Conservation (phyloP, 2,888 invertebrate genomes). For the Caenorhabditis sp. region DNA sequence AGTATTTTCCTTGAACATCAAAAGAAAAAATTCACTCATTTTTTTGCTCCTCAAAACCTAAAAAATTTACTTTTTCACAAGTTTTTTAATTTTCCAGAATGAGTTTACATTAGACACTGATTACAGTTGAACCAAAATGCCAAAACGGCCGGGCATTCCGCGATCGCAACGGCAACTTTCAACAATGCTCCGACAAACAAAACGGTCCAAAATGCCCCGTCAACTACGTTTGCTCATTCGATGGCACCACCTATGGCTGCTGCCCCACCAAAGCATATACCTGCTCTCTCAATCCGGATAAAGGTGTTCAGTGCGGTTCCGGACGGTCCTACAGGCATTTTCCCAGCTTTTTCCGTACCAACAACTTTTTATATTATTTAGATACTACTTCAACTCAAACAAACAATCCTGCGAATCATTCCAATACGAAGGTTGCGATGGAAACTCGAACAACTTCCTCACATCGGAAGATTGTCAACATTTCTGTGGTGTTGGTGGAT, state of each 20-base stretch:
- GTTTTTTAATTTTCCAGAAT: too few relatives aligned
- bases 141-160: slow-evolving; percentile 64
- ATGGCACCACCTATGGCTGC: slow-evolving; percentile 62
- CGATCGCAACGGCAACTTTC: slow-evolving; percentile 61
- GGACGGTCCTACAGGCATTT: slow-evolving; percentile 38
- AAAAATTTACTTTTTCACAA: too few relatives aligned
- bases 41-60: too few relatives aligned
- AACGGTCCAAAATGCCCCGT: slow-evolving; percentile 60
- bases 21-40: too few relatives aligned
- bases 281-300: slow-evolving; percentile 63
- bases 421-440: slow-evolving; percentile 68
- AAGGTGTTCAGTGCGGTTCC: slow-evolving; percentile 65
- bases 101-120: too few relatives aligned
- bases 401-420: slow-evolving; percentile 66
- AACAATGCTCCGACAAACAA: slow-evolving; percentile 58
- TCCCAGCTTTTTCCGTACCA: background rate
- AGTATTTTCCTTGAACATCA: too few relatives aligned
- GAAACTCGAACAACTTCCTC: slow-evolving; percentile 65
- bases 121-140: slow-evolving; percentile 66
- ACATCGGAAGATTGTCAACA: slow-evolving; percentile 62
- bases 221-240: slow-evolving; percentile 64
- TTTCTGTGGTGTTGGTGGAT: slow-evolving; percentile 68
- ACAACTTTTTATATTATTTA: slow-evolving; percentile 25
- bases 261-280: slow-evolving; percentile 67
- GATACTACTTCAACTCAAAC: slow-evolving; percentile 65